Percentiles rank a stretch among this genome's conserved stretches.
These are phyloP conservation scores for Ia io DNA, from an alignment of 2,113 vertebrate species.

Conservation along the genomic window DNA sequence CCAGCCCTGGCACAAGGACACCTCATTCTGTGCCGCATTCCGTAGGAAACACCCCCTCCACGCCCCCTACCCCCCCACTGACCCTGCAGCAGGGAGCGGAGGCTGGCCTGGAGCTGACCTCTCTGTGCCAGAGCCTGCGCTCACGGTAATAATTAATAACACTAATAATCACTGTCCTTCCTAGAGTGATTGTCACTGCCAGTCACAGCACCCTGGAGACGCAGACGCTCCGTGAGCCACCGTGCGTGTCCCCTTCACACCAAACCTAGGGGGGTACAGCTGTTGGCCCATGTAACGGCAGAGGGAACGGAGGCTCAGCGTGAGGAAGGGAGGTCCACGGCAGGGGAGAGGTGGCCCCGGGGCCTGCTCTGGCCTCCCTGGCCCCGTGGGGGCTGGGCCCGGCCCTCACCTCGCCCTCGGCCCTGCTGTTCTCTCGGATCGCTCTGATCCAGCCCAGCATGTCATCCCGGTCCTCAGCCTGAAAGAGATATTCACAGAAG, in stretches of 20 bases:
- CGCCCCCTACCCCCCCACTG: rapidly evolving
- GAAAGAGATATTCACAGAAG: constrained; percentile 99
- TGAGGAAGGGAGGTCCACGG: background rate
- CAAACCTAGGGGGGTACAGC: background rate
- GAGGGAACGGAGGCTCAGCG: constrained; percentile 42
- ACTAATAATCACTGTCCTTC: background rate
- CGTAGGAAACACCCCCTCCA: background rate
- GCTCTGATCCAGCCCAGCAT: constrained; percentile 98
- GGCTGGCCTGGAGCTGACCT: background rate
- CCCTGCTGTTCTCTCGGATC: constrained; percentile 96
- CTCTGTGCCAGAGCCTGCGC: background rate
- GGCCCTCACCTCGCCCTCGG: constrained; percentile 94
- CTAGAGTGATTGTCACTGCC: background rate
- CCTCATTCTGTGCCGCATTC: background rate
- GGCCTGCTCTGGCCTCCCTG: background rate
- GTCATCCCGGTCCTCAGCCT: constrained; percentile 97
- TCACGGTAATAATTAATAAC: background rate
- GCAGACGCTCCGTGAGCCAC: background rate
- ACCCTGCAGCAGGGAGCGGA: background rate
- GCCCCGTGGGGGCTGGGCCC: constrained; percentile 34
- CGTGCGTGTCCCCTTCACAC: background rate
- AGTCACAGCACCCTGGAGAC: background rate
- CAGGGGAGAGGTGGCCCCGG: background rate
- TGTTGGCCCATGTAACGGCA: background rate
- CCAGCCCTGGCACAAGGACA: background rate